These are phyloP conservation scores for Bucorvus abyssinicus DNA, from an alignment of 2,797 vertebrate genomes.

Conservation along the genomic window DNA sequence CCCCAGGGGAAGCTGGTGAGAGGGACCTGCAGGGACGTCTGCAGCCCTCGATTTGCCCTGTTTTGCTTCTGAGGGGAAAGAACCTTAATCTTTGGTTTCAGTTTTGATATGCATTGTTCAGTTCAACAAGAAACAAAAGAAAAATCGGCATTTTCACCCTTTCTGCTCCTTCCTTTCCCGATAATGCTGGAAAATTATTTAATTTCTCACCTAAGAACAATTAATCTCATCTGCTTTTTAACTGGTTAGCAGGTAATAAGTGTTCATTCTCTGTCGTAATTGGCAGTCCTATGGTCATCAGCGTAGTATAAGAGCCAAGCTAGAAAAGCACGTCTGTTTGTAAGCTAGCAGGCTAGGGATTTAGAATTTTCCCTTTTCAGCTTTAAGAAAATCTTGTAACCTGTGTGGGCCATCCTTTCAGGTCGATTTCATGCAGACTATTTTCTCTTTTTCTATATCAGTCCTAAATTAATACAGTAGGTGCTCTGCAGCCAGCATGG, in stretches of 20 bases:
- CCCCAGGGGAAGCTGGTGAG: background rate
- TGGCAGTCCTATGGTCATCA: background rate
- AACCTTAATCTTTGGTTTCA: background rate
- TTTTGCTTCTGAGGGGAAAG: background rate
- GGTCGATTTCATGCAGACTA: slow-evolving; percentile 62
- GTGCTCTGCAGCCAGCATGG: slow-evolving; percentile 71
- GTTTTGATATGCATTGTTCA: background rate
- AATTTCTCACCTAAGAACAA: background rate
- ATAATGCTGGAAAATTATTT: background rate
- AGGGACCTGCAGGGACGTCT: background rate
- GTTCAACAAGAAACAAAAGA: background rate
- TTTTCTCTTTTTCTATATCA: slow-evolving; percentile 63
- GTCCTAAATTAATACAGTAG: slow-evolving; percentile 77
- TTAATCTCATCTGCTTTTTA: background rate
- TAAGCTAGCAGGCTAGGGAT: background rate
- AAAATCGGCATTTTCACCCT: background rate
- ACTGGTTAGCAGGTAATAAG: background rate
- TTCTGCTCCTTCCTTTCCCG: background rate
- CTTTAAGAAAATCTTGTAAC: slow-evolving; percentile 29
- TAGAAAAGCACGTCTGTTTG: background rate
- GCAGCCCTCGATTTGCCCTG: background rate
- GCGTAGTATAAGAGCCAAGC: background rate
- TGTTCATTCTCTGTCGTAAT: background rate
- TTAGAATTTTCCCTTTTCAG: slow-evolving; percentile 11
- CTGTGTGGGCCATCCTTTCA: slow-evolving; percentile 28